Evolutionary conservation across 2,797 vertebrate genomes (phyloP), one percentile per base, ranked within the genome.

Genomic region (Oreonectes daqikongensis): DNA sequence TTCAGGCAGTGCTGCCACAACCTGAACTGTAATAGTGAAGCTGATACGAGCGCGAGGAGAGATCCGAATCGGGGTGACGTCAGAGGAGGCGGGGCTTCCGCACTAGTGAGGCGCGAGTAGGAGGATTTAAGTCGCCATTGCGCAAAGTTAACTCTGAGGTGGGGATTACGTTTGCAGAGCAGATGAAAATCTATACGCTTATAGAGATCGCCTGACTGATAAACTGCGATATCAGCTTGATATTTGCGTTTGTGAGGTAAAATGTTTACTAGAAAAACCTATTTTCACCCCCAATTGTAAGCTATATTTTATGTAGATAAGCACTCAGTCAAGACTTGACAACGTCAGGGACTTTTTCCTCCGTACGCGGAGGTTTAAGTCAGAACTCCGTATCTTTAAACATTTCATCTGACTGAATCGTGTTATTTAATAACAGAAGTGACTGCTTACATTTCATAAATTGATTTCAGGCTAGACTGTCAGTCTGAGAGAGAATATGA

Each of bases 21-120:
- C 75, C 84, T 83, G 88, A 84, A 89, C 84, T 82, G 83, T 86
- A 85, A 50, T 82, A 82, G 84, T 78, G 86, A 26, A 84, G 79
- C 86, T 78, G 87, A 86, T 86, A 84, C 79, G 82, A 79, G 80
- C 86, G 75, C 77, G 83, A 87, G 84, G 81, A 85, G 84, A 85
- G 87, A 89, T 88, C 85, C 69, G 85, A 86, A 87, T 87, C 84
- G 40, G 69, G 80, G 79, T 93, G 90, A 93, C 91, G 92, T 88
- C 61, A 82, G 44, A 83, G 17, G n/a, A 83, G 88, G 89, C 86
- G 91, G 92, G 85, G 90, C 85, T 85, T 90, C 76, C 15, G 18
- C 71, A 42, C 22, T 55, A 68, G 53, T 59, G 50, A 64, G 59
- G 48, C 60, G 1, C 9, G 50, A 70, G 72, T 63, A 75, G 78